These are phyloP conservation scores for Calephelis virginiensis DNA, from an alignment of 1,140 invertebrate genomes.

Conservation along the genomic window DNA sequence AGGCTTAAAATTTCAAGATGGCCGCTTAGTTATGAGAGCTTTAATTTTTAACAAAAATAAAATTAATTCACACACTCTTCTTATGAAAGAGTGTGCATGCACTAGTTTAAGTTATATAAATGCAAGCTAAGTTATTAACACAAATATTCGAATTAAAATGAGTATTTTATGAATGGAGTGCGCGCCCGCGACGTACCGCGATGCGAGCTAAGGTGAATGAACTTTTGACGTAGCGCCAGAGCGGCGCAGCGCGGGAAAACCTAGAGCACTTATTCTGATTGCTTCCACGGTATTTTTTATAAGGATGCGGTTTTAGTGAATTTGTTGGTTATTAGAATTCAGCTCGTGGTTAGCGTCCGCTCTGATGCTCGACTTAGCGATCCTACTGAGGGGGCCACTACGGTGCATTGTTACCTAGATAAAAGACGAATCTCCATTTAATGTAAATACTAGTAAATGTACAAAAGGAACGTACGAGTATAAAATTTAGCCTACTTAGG, in stretches of 20 bases:
- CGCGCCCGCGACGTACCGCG: constrained; percentile 30
- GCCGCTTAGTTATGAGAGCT: no score
- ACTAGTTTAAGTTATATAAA: constrained; percentile 23
- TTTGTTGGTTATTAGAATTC: constrained; percentile 47
- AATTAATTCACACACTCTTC: background rate
- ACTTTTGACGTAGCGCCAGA: constrained; percentile 54
- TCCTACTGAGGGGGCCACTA: background rate
- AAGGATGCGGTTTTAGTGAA: constrained; percentile 42
- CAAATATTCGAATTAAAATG: constrained; percentile 39
- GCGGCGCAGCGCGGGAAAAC: constrained; percentile 49
- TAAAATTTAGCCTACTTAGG: no score
- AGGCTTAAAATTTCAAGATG: no score
- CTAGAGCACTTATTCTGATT: constrained; percentile 56
- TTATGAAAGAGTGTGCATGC: background rate
- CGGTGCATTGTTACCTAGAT: background rate
- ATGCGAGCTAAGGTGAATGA: constrained; percentile 44
- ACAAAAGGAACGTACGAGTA: no score
- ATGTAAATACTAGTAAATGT: no score
- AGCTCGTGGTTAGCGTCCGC: constrained; percentile 27
- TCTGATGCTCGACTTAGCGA: background rate
- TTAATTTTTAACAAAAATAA: no score
- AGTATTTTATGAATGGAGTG: constrained; percentile 49
- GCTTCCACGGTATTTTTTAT: constrained; percentile 49
- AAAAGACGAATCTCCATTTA: no score
- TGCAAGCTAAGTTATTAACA: constrained; percentile 30